Conservation (phyloP, 2,888 invertebrate species). For the Agriopis aurantiaria region DNA sequence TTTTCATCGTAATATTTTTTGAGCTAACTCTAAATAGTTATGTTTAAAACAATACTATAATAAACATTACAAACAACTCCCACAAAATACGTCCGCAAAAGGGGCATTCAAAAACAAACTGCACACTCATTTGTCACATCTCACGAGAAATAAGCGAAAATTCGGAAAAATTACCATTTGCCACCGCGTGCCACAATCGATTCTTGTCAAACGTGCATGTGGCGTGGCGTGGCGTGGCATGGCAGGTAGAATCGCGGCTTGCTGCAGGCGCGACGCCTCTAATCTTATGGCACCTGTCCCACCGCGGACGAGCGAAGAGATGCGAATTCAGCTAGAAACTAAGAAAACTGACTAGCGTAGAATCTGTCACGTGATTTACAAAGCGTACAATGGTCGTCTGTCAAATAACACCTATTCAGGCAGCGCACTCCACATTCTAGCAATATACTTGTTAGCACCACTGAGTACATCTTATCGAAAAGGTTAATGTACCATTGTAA, state of each 20-base stretch:
- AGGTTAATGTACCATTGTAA: too few relatives aligned
- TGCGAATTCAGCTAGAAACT: background rate
- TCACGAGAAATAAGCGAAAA: slow-evolving; percentile 44
- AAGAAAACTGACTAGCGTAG: too few relatives aligned
- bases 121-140: slow-evolving; percentile 30
- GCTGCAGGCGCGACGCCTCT: slow-evolving; percentile 65
- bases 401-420: too few relatives aligned
- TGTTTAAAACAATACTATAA: background rate
- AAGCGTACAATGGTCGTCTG: too few relatives aligned
- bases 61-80: background rate
- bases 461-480: too few relatives aligned
- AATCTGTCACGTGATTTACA: too few relatives aligned
- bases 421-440: too few relatives aligned
- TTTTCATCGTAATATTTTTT: too few relatives aligned
- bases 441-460: too few relatives aligned
- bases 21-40: background rate
- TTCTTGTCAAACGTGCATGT: slow-evolving; percentile 66
- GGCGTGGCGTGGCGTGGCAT: slow-evolving; percentile 39
- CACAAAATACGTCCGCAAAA: background rate
- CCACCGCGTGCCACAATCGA: slow-evolving; percentile 70
- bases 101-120: background rate
- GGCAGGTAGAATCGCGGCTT: slow-evolving; percentile 59
- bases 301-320: background rate
- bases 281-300: slow-evolving; percentile 67
- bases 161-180: slow-evolving; percentile 70